Conservation (phyloP, 2,113 vertebrate species). For the Pholis gunnellus region DNA sequence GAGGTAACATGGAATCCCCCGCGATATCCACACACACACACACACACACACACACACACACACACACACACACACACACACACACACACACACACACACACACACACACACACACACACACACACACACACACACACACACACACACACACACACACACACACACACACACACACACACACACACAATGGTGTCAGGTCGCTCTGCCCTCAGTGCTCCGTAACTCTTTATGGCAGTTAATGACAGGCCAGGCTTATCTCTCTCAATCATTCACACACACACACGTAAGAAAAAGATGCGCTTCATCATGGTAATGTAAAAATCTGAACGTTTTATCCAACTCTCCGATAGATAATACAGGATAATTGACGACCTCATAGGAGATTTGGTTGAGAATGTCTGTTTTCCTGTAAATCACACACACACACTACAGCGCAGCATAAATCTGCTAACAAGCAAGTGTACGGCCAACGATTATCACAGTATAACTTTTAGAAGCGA, state of each 20-base stretch:
- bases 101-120: constrained; percentile 55
- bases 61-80: constrained; percentile 64
- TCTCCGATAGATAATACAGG: constrained; percentile 3
- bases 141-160: constrained; percentile 47
- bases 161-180: constrained; percentile 48
- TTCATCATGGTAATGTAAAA: constrained; percentile 11
- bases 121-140: constrained; percentile 50
- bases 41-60: constrained; percentile 63
- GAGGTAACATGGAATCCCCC: constrained; percentile 50
- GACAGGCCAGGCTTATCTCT: constrained; percentile 68
- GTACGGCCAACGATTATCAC: constrained; percentile 46
- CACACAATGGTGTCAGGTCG: constrained; percentile 78
- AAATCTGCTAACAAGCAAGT: constrained; percentile 29
- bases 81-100: constrained; percentile 63
- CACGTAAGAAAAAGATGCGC: neutral
- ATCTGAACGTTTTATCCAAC: constrained; percentile 9
- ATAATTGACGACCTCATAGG: constrained; percentile 24
- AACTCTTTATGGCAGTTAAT: constrained; percentile 79
- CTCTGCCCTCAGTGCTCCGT: constrained; percentile 75
- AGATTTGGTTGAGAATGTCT: neutral
- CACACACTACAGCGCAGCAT: constrained; percentile 13
- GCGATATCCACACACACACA: constrained; percentile 55
- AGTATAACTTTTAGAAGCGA: constrained; percentile 65
- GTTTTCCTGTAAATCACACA: constrained; percentile 15
- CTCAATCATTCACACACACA: constrained; percentile 3